Evolutionary conservation across 1,140 invertebrate species (phyloP), one percentile per base, ranked within the genome.

Genomic region (Leptopilina boulardi): DNA sequence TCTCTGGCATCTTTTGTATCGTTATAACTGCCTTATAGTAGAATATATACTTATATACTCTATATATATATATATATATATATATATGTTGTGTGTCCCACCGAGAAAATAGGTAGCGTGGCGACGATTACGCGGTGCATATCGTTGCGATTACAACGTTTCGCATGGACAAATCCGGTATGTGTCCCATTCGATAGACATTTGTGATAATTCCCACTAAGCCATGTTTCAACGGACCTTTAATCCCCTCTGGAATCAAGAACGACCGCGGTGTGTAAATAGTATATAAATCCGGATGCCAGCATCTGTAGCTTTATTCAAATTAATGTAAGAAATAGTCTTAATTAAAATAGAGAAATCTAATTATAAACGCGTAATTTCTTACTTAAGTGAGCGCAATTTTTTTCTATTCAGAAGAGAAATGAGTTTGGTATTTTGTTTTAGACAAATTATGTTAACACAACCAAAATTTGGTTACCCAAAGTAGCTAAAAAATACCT

Each of bases 71-170:
- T n/a, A n/a, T n/a, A n/a, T n/a, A n/a, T n/a, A n/a, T n/a, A n/a
- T n/a, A n/a, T n/a, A n/a, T n/a, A n/a, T n/a, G n/a, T n/a, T n/a
- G n/a, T n/a, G n/a, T 81, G 74, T 72, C 74, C 34, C 26, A 30
- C 26, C 26, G 75, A 78, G 82, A 81, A 83, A 83, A 81, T 80
- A 81, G 78, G 75, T 77, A 81, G 80, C 71, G n/a, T n/a, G 9
- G 21, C 44, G 44, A 34, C 59, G 56, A 77, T 82, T 73, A 30
- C 78, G 59, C 73, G 51, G n/a, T 70, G 54, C 75, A 18, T 21
- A 71, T 21, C 42, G 34, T 74, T 71, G 56, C 77, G 75, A 80
- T 83, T 80, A 80, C 81, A 79, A 73, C 78, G 78, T 59, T 78
- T 80, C 79, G 59, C 59, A 66, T 73, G 73, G 13, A 73, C 80